Conservation (phyloP, 2,888 invertebrate species). For the Leucania comma region DNA sequence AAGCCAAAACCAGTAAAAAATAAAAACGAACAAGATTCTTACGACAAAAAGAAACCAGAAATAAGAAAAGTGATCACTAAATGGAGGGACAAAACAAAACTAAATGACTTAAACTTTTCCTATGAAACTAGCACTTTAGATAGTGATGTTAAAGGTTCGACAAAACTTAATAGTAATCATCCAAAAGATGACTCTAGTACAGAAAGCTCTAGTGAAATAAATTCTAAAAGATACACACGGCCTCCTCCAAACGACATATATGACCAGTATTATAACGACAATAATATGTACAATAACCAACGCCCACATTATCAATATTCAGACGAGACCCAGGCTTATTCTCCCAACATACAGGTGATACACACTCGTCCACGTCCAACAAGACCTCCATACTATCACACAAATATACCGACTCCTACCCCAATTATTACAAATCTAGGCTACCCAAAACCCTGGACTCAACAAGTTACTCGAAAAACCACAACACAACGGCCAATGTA, state of each 20-base stretch:
- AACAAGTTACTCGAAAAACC: slow-evolving; percentile 68
- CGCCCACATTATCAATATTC: slow-evolving; percentile 70
- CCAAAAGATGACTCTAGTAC: slow-evolving; percentile 65
- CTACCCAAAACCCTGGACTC: slow-evolving; percentile 81
- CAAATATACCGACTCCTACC: slow-evolving; percentile 78
- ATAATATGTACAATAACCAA: slow-evolving; percentile 72
- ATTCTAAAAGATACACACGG: slow-evolving; percentile 64
- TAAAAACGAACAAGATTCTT: slow-evolving; percentile 38
- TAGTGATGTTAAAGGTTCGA: slow-evolving; percentile 65
- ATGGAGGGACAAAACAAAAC: slow-evolving; percentile 88
- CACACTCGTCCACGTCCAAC: slow-evolving; percentile 72
- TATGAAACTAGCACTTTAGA: slow-evolving; percentile 76
- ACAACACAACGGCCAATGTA: slow-evolving; percentile 78
- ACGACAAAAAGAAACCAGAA: slow-evolving; percentile 73
- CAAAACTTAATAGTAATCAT: slow-evolving; percentile 60
- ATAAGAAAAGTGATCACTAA: slow-evolving; percentile 88
- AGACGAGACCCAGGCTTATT: slow-evolving; percentile 77
- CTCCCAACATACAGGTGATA: slow-evolving; percentile 78
- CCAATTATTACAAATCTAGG: slow-evolving; percentile 87
- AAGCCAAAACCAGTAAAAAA: slow-evolving; percentile 56
- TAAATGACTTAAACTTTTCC: slow-evolving; percentile 84
- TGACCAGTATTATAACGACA: slow-evolving; percentile 49
- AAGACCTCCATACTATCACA: slow-evolving; percentile 79
- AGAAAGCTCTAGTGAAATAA: slow-evolving; percentile 68
- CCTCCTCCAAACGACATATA: slow-evolving; percentile 59